These are phyloP conservation scores for Sebastes nivosus DNA, from an alignment of 2,797 vertebrate genomes.

Conservation along the genomic window DNA sequence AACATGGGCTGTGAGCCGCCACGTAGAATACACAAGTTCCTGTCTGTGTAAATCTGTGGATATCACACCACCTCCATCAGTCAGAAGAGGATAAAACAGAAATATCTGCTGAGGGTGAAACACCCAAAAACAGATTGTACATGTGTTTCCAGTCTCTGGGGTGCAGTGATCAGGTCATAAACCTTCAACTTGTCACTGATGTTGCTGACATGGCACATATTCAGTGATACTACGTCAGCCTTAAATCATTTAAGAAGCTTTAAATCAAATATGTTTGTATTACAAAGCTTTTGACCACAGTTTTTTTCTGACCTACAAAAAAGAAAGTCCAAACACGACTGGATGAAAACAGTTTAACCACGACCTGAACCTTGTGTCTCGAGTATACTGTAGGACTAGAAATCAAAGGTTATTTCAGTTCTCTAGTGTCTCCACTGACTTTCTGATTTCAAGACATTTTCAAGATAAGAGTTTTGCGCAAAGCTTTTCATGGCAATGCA, in stretches of 20 bases:
- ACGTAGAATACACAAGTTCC: constrained; percentile 41
- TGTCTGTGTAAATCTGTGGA: constrained; percentile 19
- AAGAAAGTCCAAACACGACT: background rate
- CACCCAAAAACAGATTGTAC: background rate
- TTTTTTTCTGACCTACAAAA: background rate
- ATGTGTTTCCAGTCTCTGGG: background rate
- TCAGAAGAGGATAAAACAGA: background rate
- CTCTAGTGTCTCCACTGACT: background rate
- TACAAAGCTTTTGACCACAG: background rate
- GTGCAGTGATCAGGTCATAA: background rate
- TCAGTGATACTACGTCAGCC: background rate
- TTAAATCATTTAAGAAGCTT: background rate
- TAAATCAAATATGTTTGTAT: background rate
- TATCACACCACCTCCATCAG: constrained; percentile 26
- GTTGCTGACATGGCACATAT: background rate
- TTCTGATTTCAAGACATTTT: constrained; percentile 8
- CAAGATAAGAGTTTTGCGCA: background rate
- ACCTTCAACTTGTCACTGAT: background rate
- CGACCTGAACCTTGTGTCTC: background rate
- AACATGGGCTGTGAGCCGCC: constrained; percentile 12
- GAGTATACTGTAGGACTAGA: background rate
- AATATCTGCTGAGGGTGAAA: constrained; percentile 8
- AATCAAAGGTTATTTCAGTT: background rate
- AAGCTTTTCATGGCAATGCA: background rate
- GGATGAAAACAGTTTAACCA: background rate